Conservation (phyloP, 2,113 vertebrate genomes). For the Phalacrocorax carbo region DNA sequence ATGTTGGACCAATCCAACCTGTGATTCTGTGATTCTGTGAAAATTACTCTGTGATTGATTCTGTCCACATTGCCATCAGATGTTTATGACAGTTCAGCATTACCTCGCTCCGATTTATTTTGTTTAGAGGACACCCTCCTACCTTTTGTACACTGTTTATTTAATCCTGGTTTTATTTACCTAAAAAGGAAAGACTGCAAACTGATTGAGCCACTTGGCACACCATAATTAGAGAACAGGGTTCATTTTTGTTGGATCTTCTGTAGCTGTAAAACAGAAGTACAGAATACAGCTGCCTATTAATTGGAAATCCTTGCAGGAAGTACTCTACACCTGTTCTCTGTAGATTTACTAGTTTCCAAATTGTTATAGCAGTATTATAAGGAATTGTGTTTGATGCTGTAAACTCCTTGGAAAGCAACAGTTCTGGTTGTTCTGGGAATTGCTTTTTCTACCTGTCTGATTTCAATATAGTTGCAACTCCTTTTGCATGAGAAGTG, state of each 20-base stretch:
- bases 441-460: conserved; percentile 23
- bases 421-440: neutral
- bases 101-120: neutral
- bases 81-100: neutral
- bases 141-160: neutral
- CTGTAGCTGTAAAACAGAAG: neutral
- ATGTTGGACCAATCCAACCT: no score
- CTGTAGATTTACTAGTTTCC: neutral
- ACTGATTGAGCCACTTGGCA: neutral
- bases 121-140: neutral
- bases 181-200: neutral
- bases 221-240: neutral
- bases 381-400: neutral
- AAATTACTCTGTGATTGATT: neutral
- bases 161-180: neutral
- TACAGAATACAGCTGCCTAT: neutral
- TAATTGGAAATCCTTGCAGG: conserved; percentile 7
- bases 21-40: no score
- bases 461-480: conserved; percentile 7
- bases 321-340: neutral
- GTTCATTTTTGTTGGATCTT: neutral
- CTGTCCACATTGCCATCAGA: neutral
- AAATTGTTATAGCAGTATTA: neutral
- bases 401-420: conserved; percentile 16
- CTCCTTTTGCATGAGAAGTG: conserved; percentile 26